Percentiles rank a stretch among this genome's conserved stretches.
phyloP scores from a whole-genome alignment of 2,113 vertebrate species.

The Thomomys bottae region DNA sequence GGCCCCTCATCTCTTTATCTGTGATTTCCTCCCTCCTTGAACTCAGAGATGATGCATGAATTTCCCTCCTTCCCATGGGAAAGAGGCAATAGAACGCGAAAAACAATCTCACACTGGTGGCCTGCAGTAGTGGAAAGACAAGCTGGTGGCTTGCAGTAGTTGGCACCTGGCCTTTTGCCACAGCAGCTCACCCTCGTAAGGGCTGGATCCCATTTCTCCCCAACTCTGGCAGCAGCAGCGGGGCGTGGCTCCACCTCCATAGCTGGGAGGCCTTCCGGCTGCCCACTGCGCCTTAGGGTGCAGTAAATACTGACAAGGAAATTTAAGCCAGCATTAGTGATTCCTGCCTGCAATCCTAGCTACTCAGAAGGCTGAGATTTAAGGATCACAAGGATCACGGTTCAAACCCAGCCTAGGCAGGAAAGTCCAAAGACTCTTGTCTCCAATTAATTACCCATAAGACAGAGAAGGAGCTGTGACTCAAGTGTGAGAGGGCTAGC shows the following conservation, averaged over 20 bases:
- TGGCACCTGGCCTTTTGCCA: neutral
- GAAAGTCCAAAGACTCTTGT: too few species aligned
- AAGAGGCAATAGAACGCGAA: neutral
- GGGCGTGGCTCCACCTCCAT: too few species aligned
- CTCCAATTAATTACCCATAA: too few species aligned
- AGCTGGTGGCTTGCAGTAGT: neutral
- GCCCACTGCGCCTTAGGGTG: too few species aligned
- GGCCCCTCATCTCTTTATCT: constrained; percentile 71
- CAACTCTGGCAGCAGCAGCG: neutral
- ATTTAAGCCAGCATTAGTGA: too few species aligned
- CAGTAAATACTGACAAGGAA: too few species aligned
- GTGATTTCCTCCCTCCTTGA: constrained; percentile 64
- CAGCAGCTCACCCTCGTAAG: rapidly evolving
- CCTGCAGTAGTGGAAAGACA: neutral
- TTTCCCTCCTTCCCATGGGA: neutral
- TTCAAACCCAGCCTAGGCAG: too few species aligned
- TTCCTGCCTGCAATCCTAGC: too few species aligned
- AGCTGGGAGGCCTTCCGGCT: neutral
- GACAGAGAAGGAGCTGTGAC: too few species aligned
- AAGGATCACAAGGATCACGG: too few species aligned
- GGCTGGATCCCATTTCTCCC: neutral
- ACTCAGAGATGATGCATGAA: constrained; percentile 35
- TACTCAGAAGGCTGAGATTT: too few species aligned
- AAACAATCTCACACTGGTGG: neutral
- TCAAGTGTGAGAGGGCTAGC: too few species aligned